A percentile compares a stretch with the other conserved stretches of the same genome.
Conservation (phyloP, 2,113 vertebrate genomes). For the Marcusenius ussheri region DNA sequence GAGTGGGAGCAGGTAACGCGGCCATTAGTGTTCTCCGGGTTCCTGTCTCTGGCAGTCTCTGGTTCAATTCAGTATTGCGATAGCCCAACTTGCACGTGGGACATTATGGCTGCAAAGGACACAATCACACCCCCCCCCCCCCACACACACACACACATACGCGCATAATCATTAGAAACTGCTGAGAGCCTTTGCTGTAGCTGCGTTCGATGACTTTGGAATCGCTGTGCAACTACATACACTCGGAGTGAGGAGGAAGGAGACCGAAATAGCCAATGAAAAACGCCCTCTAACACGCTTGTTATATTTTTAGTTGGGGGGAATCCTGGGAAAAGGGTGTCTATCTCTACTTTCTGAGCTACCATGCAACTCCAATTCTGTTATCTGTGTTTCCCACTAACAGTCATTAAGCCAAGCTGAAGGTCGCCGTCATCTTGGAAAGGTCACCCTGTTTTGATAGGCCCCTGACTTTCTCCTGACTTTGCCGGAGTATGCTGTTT, state of each 20-base stretch:
- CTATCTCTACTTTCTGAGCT: not conserved
- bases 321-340: not conserved
- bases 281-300: not conserved
- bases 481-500: not conserved
- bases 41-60: not conserved
- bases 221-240: not conserved
- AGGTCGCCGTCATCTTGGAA: constrained; percentile 2
- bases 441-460: not conserved
- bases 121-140: no score
- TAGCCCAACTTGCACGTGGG: not conserved
- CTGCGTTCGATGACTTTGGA: not conserved
- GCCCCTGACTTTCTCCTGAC: not conserved
- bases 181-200: not conserved
- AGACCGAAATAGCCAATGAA: not conserved
- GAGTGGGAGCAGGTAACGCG: not conserved
- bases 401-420: not conserved
- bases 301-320: not conserved
- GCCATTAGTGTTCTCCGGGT: not conserved
- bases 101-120: not conserved
- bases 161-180: not conserved
- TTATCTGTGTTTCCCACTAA: not conserved
- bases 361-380: not conserved
- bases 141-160: not conserved
- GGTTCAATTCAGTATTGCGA: not conserved
- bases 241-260: not conserved